Percentiles rank a stretch among this genome's conserved stretches.
These are phyloP conservation scores for Ernsta delagoae DNA, from an alignment of 2,888 invertebrate genomes.

Conservation along the genomic window DNA sequence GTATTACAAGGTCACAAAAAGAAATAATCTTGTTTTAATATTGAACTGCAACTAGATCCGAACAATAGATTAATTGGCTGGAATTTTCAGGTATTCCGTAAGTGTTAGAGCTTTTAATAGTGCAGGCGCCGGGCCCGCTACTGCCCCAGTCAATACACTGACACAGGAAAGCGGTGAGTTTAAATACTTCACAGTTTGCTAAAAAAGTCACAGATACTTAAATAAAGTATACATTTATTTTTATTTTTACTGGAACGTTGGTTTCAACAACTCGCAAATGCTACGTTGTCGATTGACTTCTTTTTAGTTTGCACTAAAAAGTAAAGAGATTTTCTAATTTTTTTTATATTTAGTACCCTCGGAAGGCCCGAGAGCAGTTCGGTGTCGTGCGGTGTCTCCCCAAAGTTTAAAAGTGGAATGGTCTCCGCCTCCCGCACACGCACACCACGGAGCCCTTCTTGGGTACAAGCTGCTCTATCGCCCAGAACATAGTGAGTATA, in stretches of 20 bases:
- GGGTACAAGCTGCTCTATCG: slow-evolving; percentile 95
- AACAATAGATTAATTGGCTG: background rate
- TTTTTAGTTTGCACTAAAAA: no score
- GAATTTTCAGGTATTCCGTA: slow-evolving; percentile 87
- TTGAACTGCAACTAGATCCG: background rate
- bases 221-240: no score
- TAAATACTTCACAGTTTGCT: no score
- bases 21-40: background rate
- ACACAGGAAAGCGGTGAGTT: slow-evolving; percentile 92
- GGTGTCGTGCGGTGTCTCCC: slow-evolving; percentile 90
- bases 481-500: slow-evolving; percentile 82
- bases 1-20: background rate
- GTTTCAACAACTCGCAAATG: no score
- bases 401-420: slow-evolving; percentile 93
- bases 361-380: slow-evolving; percentile 90
- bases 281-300: no score
- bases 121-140: slow-evolving; percentile 93
- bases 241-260: no score
- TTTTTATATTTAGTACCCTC: no score
- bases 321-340: no score
- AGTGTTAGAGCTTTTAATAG: slow-evolving; percentile 94
- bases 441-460: slow-evolving; percentile 90
- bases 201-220: no score
- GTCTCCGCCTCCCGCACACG: slow-evolving; percentile 89
- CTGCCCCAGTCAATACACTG: slow-evolving; percentile 89